Base-by-base conservation (phyloP, 2,888 invertebrate species). In the Drosophila pseudotakahashii region DNA sequence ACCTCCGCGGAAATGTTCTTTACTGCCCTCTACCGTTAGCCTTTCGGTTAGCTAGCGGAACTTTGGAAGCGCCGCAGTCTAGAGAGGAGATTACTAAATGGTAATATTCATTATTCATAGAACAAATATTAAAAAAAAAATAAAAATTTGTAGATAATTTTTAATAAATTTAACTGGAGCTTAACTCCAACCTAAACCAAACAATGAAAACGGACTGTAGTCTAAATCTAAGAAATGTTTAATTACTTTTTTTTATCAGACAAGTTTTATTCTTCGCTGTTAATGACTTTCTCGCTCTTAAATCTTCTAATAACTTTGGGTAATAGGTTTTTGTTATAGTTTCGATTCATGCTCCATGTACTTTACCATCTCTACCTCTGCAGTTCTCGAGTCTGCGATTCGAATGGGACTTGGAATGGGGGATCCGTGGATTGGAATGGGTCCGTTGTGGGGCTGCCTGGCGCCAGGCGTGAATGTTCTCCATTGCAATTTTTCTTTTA, bases 391-490 rank as follows among this genome's bases (percentile, higher is more conserved):
- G 19, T 14, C 61, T 36, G 51, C 14, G 37, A 32, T 42, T 16
- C 11, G 30, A 64, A 47, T 48, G 47, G 30, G 16, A 66, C 39
- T 44, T 6, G 32, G 23, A 53, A 59, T 34, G 44, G 34, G 44
- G 34, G 36, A 23, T 36, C 14, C 10, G 16, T 14, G 10, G 16
- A 41, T 14, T 50, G 53, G 44, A 44, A 50, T 58, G 63, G 71
- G 41, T 54, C 70, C 76, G 30, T 7, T 76, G 30, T 30, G 30
- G 19, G 51, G 16, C 50, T 52, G 82, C 57, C 62, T 83, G 83
- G 88, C 88, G 83, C 88, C 83, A 85, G 85, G 85, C 85, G 79
- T 85, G 73, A 83, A 81, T 85, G 85, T 78, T 70, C 76, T 70
- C 73, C 71, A 74, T 73, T 73, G 78, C 69, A 88, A 84, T 87